Percentiles rank a stretch among this genome's conserved stretches.
Evolutionary conservation across 1,140 invertebrate species (phyloP).

Genomic region (Apis cerana): DNA sequence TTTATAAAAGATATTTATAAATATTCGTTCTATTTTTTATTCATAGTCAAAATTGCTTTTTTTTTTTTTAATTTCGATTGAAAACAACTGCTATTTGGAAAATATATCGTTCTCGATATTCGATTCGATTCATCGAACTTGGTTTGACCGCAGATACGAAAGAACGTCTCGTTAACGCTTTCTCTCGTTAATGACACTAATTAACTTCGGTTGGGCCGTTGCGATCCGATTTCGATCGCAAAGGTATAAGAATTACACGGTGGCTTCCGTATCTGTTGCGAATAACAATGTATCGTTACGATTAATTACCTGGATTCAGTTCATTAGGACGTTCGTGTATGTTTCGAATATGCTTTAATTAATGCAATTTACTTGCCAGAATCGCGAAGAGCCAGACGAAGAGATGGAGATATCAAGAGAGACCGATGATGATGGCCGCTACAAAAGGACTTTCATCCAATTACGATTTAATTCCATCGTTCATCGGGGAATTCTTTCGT

Average conservation of each 20-base stretch:
- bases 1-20: too few species aligned
- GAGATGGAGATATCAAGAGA: not conserved
- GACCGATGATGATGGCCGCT: not conserved
- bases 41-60: not conserved
- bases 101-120: too few species aligned
- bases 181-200: constrained; percentile 15
- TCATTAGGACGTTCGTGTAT: constrained; percentile 27
- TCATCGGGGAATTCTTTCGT: constrained; percentile 15
- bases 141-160: not conserved
- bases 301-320: constrained; percentile 45
- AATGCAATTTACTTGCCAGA: constrained; percentile 34
- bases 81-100: not conserved
- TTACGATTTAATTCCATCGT: constrained; percentile 13
- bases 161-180: constrained; percentile 23
- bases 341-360: constrained; percentile 37
- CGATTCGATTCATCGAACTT: not conserved
- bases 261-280: constrained; percentile 3
- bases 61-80: not conserved
- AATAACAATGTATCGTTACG: constrained; percentile 43
- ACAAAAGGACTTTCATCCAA: constrained; percentile 27
- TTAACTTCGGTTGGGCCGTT: constrained; percentile 16
- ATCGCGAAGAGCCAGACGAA: not conserved
- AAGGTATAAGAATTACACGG: constrained; percentile 38
- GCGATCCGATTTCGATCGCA: constrained; percentile 24
- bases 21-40: not conserved